phyloP scores from a whole-genome alignment of 1,140 invertebrate genomes.

The Xylocopa sonorina region DNA sequence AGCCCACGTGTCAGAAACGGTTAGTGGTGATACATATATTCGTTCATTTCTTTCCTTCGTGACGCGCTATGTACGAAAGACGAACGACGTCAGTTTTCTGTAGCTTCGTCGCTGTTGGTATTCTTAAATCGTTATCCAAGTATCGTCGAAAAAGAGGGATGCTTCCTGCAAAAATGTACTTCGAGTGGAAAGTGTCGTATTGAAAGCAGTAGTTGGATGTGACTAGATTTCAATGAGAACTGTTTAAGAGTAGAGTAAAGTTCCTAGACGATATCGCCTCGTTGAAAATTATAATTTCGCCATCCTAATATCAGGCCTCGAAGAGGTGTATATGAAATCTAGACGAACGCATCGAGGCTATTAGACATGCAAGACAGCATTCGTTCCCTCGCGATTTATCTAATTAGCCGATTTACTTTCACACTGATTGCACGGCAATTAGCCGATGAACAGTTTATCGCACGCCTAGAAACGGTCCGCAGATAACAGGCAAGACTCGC shows the following conservation, averaged over 20 bases:
- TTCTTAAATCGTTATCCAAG: too few species aligned
- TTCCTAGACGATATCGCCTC: too few species aligned
- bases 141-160: too few species aligned
- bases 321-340: too few species aligned
- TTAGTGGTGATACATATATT: conserved; percentile 57
- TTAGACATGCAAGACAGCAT: neutral
- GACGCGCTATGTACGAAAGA: neutral
- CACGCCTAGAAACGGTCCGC: conserved; percentile 1
- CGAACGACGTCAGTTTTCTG: too few species aligned
- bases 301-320: neutral
- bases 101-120: too few species aligned
- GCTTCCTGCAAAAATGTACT: too few species aligned
- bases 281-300: neutral
- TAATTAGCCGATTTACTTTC: conserved; percentile 32
- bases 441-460: conserved; percentile 35
- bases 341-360: neutral
- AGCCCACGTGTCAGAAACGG: conserved; percentile 83
- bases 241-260: too few species aligned
- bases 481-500: conserved; percentile 8
- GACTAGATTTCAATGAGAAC: too few species aligned
- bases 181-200: neutral
- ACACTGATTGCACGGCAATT: conserved; percentile 1
- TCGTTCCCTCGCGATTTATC: conserved; percentile 11
- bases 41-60: too few species aligned
- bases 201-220: too few species aligned